A percentile compares a stretch with the other conserved stretches of the same genome.
phyloP scores from a whole-genome alignment of 2,888 invertebrate species.

The Tipula unca region DNA sequence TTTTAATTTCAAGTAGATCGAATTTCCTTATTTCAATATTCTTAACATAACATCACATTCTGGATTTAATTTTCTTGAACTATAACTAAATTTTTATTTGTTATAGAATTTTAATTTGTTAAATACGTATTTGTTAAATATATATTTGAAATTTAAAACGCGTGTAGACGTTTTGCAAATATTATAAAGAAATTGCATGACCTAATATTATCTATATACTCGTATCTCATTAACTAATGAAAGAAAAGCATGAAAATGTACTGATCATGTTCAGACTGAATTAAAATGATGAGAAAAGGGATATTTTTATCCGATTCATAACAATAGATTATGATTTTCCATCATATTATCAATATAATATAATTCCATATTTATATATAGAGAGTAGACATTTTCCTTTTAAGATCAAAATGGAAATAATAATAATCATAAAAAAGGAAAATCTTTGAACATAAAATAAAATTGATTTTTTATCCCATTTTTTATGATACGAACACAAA shows the following conservation, averaged over 20 bases:
- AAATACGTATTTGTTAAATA: background rate
- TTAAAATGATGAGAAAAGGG: background rate
- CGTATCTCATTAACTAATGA: background rate
- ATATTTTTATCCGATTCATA: background rate
- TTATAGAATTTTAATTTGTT: no score
- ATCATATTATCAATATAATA: background rate
- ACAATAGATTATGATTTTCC: background rate
- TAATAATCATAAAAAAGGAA: background rate
- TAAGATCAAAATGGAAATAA: background rate
- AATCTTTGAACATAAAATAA: background rate
- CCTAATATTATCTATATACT: no score
- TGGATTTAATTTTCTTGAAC: background rate
- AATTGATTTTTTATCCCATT: background rate
- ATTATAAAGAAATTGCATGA: background rate
- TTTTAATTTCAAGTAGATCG: background rate
- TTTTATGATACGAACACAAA: background rate
- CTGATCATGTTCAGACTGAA: background rate
- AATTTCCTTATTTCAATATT: background rate
- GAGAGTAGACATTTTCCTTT: background rate
- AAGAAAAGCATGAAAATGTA: background rate
- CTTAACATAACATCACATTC: background rate
- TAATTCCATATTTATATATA: background rate
- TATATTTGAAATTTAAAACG: background rate
- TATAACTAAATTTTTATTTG: background rate
- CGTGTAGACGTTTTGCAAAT: background rate